Percentiles rank a stretch among this genome's conserved stretches.
Evolutionary conservation across 2,113 vertebrate species (phyloP).

Genomic region (Bambusicola thoracicus): DNA sequence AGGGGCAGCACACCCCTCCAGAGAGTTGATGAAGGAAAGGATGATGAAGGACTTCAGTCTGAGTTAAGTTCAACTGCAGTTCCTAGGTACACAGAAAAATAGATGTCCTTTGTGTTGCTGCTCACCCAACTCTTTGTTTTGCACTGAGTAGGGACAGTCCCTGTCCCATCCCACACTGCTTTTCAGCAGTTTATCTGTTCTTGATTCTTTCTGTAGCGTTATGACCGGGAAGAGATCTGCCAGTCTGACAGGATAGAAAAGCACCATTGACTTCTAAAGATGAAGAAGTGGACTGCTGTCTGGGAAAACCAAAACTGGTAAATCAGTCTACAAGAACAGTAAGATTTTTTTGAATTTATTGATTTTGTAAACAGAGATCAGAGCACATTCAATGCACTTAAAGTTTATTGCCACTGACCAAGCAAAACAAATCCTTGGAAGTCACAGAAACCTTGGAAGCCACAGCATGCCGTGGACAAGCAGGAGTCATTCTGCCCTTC

Average conservation of each 20-base stretch:
- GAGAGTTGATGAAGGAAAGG: not conserved
- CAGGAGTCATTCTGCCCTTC: not conserved
- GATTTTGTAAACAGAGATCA: not conserved
- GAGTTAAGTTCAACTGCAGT: not conserved
- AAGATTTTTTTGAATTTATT: not conserved
- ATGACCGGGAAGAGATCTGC: not conserved
- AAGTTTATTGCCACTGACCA: not conserved
- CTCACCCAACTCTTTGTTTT: not conserved
- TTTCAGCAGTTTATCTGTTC: not conserved
- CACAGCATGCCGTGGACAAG: no score
- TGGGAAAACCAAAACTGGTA: not conserved
- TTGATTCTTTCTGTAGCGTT: not conserved
- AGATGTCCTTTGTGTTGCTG: not conserved
- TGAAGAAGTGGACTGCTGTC: not conserved
- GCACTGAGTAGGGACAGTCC: not conserved
- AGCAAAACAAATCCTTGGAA: not conserved
- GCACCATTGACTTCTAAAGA: not conserved
- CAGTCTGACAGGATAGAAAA: not conserved
- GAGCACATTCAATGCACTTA: not conserved
- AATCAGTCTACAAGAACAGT: not conserved
- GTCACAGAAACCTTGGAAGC: not conserved
- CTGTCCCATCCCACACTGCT: not conserved
- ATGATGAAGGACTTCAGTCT: not conserved
- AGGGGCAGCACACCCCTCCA: not conserved
- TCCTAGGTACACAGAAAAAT: not conserved